A percentile compares a stretch with the other conserved stretches of the same genome.
Conservation (phyloP, 2,113 vertebrate species). For the Hippocampus zosterae region DNA sequence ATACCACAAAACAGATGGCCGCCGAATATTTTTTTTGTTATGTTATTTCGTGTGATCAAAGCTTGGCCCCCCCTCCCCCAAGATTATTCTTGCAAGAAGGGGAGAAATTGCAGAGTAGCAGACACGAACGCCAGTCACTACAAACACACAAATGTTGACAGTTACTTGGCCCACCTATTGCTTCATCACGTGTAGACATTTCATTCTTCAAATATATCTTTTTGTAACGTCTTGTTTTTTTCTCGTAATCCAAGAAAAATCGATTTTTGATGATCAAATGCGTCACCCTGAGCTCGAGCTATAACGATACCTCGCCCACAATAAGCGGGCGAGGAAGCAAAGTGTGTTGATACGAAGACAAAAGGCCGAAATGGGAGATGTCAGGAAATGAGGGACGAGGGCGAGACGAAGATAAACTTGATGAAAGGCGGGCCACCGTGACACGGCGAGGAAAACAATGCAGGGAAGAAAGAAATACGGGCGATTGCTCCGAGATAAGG, state of each 20-base stretch:
- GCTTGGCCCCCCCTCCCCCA: no score
- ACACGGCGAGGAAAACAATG: not conserved
- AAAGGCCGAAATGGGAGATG: not conserved
- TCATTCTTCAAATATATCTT: no score
- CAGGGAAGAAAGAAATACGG: not conserved
- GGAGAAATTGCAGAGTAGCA: not conserved
- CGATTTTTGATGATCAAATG: no score
- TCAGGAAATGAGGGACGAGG: conserved; percentile 3
- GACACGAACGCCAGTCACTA: not conserved
- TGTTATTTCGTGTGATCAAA: no score
- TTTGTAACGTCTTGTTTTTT: no score
- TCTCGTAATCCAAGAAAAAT: no score
- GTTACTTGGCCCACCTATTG: no score
- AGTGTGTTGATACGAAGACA: not conserved
- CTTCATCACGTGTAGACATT: not conserved
- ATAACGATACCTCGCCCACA: no score
- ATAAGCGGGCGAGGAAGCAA: not conserved
- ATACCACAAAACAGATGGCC: no score
- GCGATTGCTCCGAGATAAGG: not conserved
- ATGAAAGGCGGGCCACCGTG: conserved; percentile 1
- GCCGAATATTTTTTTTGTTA: no score
- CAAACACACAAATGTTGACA: not conserved
- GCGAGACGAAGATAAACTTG: not conserved
- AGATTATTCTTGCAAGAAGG: not conserved
- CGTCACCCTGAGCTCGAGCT: not conserved